A percentile compares a stretch with the other conserved stretches of the same genome.
Evolutionary conservation across 2,888 invertebrate genomes (phyloP).

Genomic region (Leptopterna dolabrata): DNA sequence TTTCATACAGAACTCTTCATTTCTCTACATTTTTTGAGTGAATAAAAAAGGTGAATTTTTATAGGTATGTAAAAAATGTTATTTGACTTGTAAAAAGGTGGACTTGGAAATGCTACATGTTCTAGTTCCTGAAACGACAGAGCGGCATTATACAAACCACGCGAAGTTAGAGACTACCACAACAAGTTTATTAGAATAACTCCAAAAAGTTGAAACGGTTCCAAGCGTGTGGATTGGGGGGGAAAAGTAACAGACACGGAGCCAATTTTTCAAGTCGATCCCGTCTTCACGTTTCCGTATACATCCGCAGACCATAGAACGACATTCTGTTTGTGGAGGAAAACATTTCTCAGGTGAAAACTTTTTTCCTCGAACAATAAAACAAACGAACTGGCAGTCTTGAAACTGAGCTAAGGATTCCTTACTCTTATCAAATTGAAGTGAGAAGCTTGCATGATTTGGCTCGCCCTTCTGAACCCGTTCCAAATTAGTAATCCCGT

Average conservation of each 20-base stretch:
- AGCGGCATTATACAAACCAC: neutral
- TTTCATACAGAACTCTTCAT: no score
- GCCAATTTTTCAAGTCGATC: neutral
- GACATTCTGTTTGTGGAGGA: neutral
- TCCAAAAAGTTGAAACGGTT: neutral
- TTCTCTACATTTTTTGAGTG: no score
- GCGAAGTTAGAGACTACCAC: neutral
- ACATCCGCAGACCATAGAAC: neutral
- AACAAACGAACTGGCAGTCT: neutral
- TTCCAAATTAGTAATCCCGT: slow-evolving; percentile 29
- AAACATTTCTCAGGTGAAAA: no score
- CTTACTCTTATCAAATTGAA: neutral
- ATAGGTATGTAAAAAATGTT: no score
- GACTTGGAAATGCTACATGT: no score
- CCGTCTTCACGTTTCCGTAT: neutral
- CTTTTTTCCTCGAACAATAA: neutral
- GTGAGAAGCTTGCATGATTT: neutral
- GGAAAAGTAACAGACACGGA: neutral
- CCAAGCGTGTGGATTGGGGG: neutral
- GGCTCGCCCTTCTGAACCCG: slow-evolving; percentile 2
- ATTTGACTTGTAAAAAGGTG: no score
- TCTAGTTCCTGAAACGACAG: no score
- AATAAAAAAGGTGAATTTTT: no score
- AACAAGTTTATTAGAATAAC: neutral
- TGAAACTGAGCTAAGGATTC: neutral